Base-by-base conservation (phyloP, 2,888 invertebrate genomes). In the Lasioglossum calceatum region DNA sequence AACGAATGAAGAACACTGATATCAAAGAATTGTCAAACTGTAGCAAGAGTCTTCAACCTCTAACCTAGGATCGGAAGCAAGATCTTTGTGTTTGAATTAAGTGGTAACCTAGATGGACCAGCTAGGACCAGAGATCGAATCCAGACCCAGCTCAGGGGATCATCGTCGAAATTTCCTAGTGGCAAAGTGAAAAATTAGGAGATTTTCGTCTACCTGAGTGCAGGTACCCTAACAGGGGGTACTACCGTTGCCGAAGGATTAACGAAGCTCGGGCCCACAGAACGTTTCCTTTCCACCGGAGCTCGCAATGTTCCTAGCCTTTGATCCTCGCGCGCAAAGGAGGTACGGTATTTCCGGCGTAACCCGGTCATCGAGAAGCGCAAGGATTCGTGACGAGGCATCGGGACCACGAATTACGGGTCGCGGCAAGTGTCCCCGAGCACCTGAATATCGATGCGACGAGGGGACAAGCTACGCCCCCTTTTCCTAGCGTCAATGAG, bases 301-400 rank as follows among this genome's bases (percentile, higher is more conserved):
- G 64, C 19, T 67, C 36, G 7, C 32, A 58, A 32, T 4, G 67
- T 32, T 61, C 32, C 2, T 14, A 16, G 36, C 36, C 32, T 82
- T 78, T 76, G 79, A 54, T 78, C 75, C 70, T 47, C 7, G 19
- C 36, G 23, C 47, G n/a, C 44, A 44, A 75, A 75, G 61, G 19
- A 61, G 16, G 8, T 74, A 14, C 77, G 27, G 42, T 44, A 61
- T 73, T 73, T 79, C 79, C 61, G 73, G 73, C 39, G 77, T 77
- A 76, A 70, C 75, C 75, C 75, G 75, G 70, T 79, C 77, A 77
- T 61, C 77, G 47, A 1, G 79, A 10, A 23, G 14, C 19, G 47
- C 71, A 64, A 73, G 61, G 67, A 27, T 39, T 54, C 77, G 90
- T 91, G 90, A 84, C 77, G 82, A 72, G 67, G 82, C 90, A 88